Percentiles rank a stretch among this genome's conserved stretches.
Evolutionary conservation across 2,113 vertebrate species (phyloP).

Genomic region (Notiomystis cincta): DNA sequence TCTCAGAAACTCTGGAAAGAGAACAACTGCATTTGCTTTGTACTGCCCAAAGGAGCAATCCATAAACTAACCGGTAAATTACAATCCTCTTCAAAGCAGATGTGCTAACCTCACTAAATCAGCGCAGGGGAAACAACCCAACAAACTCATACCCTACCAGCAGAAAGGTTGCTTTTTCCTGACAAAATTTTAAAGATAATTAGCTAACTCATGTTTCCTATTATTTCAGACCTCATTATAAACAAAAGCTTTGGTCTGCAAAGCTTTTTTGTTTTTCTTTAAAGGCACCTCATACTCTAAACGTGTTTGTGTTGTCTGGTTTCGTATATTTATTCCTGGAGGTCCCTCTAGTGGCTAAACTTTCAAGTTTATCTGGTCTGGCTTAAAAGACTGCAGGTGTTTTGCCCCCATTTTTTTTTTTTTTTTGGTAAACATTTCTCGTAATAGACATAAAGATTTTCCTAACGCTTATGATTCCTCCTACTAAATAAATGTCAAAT

Average conservation of each 20-base stretch:
- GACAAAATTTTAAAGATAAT: neutral
- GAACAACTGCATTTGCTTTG: neutral
- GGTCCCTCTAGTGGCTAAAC: slow-evolving; percentile 62
- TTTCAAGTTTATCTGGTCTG: neutral
- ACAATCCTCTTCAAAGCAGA: neutral
- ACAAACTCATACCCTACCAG: neutral
- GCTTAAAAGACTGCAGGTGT: neutral
- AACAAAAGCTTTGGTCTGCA: neutral
- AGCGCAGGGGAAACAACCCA: neutral
- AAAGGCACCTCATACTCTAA: neutral
- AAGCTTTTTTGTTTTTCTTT: neutral
- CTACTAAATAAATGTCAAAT: neutral
- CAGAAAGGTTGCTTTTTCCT: neutral
- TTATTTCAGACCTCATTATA: neutral
- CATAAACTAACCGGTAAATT: neutral
- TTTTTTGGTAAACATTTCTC: neutral
- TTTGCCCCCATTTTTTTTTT: neutral
- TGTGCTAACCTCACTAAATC: neutral
- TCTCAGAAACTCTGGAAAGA: neutral
- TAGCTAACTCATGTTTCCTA: neutral
- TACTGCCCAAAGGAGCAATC: neutral
- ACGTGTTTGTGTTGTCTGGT: neutral
- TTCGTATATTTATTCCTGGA: slow-evolving; percentile 19
- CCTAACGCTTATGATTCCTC: neutral
- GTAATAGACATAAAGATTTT: neutral